These are phyloP conservation scores for Gopherus flavomarginatus DNA, from an alignment of 2,113 vertebrate genomes.

Conservation along the genomic window DNA sequence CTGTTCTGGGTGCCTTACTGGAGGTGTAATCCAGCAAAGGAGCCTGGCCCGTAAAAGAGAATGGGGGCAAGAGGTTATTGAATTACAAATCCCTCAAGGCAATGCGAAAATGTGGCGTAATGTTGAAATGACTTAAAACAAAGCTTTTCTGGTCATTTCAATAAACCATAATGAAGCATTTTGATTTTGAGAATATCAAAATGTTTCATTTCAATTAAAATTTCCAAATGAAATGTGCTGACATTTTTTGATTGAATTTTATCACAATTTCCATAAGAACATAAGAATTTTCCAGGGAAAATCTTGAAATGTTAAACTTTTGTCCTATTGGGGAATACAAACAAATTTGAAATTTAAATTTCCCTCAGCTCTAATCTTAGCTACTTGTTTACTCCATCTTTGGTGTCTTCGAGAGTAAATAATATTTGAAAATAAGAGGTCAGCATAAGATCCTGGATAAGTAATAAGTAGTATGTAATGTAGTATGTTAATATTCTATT, in stretches of 20 bases:
- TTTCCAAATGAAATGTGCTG: neutral
- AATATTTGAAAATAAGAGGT: neutral
- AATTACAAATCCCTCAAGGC: neutral
- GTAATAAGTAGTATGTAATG: neutral
- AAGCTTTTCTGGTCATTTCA: neutral
- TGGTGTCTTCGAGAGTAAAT: neutral
- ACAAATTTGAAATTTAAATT: neutral
- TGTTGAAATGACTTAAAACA: neutral
- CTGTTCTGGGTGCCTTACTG: neutral
- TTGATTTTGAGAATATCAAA: neutral
- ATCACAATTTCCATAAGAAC: neutral
- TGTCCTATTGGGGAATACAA: fast-evolving
- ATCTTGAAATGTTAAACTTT: neutral
- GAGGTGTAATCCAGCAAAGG: neutral
- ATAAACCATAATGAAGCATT: neutral
- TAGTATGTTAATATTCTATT: neutral
- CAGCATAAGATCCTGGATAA: neutral
- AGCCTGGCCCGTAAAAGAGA: neutral
- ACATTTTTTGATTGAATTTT: neutral
- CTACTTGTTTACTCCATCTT: neutral
- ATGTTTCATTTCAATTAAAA: neutral
- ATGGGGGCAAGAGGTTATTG: neutral
- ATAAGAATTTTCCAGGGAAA: neutral
- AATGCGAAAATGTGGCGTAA: neutral
- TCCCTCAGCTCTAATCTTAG: neutral